Conservation (phyloP, 1,140 invertebrate species). For the Drosophila pallidifrons region DNA sequence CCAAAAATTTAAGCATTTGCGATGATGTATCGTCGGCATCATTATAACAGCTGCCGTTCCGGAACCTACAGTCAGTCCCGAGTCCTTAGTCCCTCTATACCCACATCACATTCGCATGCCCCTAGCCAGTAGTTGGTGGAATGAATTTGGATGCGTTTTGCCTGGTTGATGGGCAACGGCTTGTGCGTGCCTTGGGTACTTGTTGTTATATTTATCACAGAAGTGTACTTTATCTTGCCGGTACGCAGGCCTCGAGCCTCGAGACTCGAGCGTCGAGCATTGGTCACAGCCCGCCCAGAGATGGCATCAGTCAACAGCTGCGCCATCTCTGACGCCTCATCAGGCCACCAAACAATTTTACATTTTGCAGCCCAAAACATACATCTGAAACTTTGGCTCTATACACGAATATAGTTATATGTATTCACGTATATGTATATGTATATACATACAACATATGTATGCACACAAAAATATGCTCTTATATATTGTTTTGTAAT, state of each 20-base stretch:
- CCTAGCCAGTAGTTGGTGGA: constrained; percentile 37
- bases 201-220: constrained; percentile 82
- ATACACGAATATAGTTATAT: constrained; percentile 37
- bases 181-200: constrained; percentile 81
- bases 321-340: constrained; percentile 27
- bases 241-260: constrained; percentile 37
- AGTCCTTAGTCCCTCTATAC: not conserved
- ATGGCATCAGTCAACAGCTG: constrained; percentile 76
- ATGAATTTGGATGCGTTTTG: constrained; percentile 72
- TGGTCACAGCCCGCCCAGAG: constrained; percentile 26
- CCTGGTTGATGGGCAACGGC: constrained; percentile 53
- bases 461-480: not conserved
- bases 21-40: constrained; percentile 82
- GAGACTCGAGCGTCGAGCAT: constrained; percentile 12
- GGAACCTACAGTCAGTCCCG: constrained; percentile 28
- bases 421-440: constrained; percentile 29
- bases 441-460: constrained; percentile 19
- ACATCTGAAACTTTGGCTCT: constrained; percentile 22
- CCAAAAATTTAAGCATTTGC: constrained; percentile 82
- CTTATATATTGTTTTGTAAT: constrained; percentile 65
- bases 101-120: constrained; percentile 11
- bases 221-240: constrained; percentile 78
- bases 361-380: constrained; percentile 58
- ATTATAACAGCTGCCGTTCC: constrained; percentile 77
- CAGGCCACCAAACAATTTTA: constrained; percentile 63